phyloP scores from a whole-genome alignment of 2,888 invertebrate species.

The Tenthredo scrophulariae region DNA sequence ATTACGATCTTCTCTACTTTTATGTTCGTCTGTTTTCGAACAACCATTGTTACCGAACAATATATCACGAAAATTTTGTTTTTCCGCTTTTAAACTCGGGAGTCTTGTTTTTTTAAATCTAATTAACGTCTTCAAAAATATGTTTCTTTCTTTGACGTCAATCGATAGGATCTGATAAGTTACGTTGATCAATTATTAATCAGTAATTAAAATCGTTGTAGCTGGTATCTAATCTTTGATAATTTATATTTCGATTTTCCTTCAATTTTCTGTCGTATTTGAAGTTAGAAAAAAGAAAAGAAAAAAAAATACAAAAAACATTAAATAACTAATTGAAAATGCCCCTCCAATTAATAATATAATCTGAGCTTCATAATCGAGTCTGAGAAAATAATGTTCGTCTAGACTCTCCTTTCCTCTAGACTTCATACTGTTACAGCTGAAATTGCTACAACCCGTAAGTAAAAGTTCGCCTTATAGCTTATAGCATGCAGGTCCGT shows the following conservation, averaged over 20 bases:
- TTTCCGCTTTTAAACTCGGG: not conserved
- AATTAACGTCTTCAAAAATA: not conserved
- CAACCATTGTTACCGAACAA: too few species aligned
- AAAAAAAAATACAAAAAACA: not conserved
- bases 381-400: not conserved
- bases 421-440: not conserved
- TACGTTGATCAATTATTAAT: not conserved
- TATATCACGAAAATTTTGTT: not conserved
- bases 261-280: not conserved
- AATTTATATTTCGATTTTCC: not conserved
- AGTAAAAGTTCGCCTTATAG: slow-evolving; percentile 43
- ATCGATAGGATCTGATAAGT: slow-evolving; percentile 1
- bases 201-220: slow-evolving; percentile 12
- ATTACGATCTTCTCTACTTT: not conserved
- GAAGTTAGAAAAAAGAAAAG: not conserved
- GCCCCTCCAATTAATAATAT: not conserved
- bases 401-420: not conserved
- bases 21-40: not conserved
- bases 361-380: not conserved
- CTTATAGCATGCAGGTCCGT: slow-evolving; percentile 29
- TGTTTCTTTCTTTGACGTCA: slow-evolving; percentile 14
- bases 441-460: slow-evolving; percentile 15
- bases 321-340: not conserved
- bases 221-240: slow-evolving; percentile 7
- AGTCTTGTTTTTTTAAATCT: not conserved